Conservation (phyloP, 2,888 invertebrate genomes). For the Drosophila histrio region DNA sequence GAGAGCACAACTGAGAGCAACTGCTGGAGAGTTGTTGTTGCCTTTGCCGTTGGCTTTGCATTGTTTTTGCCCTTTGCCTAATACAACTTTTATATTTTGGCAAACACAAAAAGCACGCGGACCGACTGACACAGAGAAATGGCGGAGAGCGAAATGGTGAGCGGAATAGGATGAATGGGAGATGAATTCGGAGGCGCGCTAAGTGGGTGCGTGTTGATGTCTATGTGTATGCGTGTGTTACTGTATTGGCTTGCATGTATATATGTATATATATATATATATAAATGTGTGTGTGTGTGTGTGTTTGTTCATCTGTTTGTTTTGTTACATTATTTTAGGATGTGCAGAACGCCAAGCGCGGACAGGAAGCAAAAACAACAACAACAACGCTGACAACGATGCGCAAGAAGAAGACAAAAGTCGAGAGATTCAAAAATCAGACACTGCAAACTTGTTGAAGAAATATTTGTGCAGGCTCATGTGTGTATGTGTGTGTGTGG, state of each 20-base stretch:
- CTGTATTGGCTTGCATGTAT: constrained; percentile 9
- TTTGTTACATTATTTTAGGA: constrained; percentile 60
- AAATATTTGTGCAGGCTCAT: constrained; percentile 57
- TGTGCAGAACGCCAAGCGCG: constrained; percentile 18
- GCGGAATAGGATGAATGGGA: not conserved
- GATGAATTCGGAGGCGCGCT: constrained; percentile 23
- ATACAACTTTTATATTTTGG: constrained; percentile 66
- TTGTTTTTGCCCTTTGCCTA: constrained; percentile 23
- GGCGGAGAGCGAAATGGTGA: not conserved
- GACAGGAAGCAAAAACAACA: constrained; percentile 23
- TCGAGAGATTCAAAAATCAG: constrained; percentile 75
- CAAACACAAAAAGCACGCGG: constrained; percentile 63
- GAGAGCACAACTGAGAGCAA: constrained; percentile 25
- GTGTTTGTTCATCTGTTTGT: constrained; percentile 67
- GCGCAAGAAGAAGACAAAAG: constrained; percentile 47
- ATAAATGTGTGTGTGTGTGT: constrained; percentile 12
- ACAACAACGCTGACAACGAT: too few relatives aligned
- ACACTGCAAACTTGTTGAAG: constrained; percentile 74
- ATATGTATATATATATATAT: not conserved
- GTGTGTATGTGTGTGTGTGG: not conserved
- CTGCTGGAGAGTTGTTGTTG: constrained; percentile 21
- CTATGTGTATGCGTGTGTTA: constrained; percentile 11
- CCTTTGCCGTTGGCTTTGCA: constrained; percentile 28
- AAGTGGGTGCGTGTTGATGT: constrained; percentile 50
- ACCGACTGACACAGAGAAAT: constrained; percentile 19